Evolutionary conservation across 1,140 invertebrate genomes (phyloP), one percentile per base, ranked within the genome.

Genomic region (Cecropterus lyciades): DNA sequence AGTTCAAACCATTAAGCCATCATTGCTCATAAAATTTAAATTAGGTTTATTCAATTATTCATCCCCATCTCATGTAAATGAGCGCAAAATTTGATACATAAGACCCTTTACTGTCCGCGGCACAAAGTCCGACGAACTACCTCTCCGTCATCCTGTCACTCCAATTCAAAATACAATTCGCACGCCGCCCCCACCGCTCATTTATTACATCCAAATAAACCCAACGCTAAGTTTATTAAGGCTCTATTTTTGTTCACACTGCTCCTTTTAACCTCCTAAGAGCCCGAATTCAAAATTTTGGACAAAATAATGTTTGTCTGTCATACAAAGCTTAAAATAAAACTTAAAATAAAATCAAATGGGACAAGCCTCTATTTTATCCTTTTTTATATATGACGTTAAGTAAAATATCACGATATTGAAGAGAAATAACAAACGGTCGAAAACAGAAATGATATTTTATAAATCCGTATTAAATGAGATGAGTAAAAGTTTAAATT

Each of bases 101-200:
- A 6, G 30, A 33, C 56, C 56, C 56, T 59, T 59, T 59, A 46
- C 56, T 48, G 56, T 59, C 24, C 42, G 15, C 42, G 48, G 20
- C 49, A 59, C n/a, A 56, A 59, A 51, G 53, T 52, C 55, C 53
- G 17, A 14, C 4, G 30, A 56, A 15, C 62, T 24, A 37, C 4
- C 27, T 46, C 64, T 66, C 16, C 43, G 46, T 66, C 53, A 66
- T 33, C 24, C 53, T 66, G 64, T 57, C 64, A 57, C 64, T 49
- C 56, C 52, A 37, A 57, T 66, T 66, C 52, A 66, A 66, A 66
- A 66, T 43, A 53, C 53, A 66, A 66, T 66, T 46, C 64, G 52
- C 11, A 40, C n/a, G n/a, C n/a, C 15, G 52, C 30, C 16, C 13
- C 64, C 24, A 13, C 24, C 14, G 42, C 4, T 55, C 63, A 55